phyloP scores from a whole-genome alignment of 2,888 invertebrate species.

The Sminthurinus aureus region DNA sequence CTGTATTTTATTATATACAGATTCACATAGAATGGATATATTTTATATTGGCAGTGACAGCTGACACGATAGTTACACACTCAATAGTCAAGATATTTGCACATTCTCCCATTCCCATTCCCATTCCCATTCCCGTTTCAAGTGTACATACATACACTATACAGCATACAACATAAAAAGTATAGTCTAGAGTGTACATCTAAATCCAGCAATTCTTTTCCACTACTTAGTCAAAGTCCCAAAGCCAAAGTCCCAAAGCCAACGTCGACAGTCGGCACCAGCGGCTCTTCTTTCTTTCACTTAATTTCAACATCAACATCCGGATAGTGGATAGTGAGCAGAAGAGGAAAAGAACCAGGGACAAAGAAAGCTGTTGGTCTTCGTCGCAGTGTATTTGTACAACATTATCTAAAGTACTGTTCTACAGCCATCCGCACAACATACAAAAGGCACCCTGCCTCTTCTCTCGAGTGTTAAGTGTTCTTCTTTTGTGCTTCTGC shows the following conservation, averaged over 20 bases:
- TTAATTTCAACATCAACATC: no score
- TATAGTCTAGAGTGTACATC: not conserved
- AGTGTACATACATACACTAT: not conserved
- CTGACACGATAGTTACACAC: not conserved
- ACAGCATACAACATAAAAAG: not conserved
- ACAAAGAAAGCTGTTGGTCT: not conserved
- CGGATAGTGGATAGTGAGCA: not conserved
- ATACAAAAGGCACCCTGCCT: no score
- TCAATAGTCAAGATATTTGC: conserved; percentile 1
- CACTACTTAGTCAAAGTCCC: not conserved
- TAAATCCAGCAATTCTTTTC: not conserved
- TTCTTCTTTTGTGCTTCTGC: no score
- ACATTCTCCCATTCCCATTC: not conserved
- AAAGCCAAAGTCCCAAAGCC: no score
- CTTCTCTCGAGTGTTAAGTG: no score
- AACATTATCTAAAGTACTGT: not conserved
- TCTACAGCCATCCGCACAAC: no score
- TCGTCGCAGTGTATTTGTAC: not conserved
- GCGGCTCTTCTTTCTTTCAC: no score
- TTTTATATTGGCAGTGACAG: conserved; percentile 29
- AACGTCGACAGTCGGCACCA: no score
- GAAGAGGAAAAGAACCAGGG: not conserved
- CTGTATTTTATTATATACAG: no score
- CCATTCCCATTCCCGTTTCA: not conserved
- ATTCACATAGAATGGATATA: not conserved